phyloP scores from a whole-genome alignment of 2,797 vertebrate genomes.

The Halcyon smyrnensis region DNA sequence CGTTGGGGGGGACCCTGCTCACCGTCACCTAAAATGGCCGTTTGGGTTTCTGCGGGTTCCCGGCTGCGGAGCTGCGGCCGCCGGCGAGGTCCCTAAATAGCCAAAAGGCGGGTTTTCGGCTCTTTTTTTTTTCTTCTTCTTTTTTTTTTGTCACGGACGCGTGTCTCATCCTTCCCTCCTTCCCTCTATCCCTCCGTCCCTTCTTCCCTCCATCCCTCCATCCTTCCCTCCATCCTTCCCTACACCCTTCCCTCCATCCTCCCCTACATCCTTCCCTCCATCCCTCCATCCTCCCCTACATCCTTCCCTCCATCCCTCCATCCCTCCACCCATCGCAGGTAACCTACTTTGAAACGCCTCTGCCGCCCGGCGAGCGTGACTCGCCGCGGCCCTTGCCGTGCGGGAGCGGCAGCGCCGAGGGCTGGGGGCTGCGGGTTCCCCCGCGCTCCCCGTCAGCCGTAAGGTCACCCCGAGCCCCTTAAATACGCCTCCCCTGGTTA shows the following conservation, averaged over 20 bases:
- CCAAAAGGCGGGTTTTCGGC: neutral
- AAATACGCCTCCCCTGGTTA: no score
- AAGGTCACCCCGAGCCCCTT: neutral
- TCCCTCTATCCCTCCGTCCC: neutral
- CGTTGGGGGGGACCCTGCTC: neutral
- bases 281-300: neutral
- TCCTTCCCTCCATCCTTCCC: no score
- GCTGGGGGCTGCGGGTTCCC: neutral
- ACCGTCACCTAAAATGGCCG: slow-evolving; percentile 28
- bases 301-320: no score
- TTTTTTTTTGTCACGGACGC: neutral
- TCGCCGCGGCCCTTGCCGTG: slow-evolving; percentile 5
- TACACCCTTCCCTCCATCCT: no score
- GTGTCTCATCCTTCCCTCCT: neutral
- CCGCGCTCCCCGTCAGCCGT: neutral
- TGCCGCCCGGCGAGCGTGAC: slow-evolving; percentile 13
- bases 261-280: no score
- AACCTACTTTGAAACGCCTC: slow-evolving; percentile 20
- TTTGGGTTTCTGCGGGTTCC: neutral
- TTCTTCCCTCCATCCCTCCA: neutral
- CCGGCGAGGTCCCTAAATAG: neutral
- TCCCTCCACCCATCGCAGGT: slow-evolving; percentile 9
- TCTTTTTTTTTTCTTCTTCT: no score
- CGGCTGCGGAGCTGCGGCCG: neutral
- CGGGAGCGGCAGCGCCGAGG: neutral